Base-by-base conservation (phyloP, 2,888 invertebrate genomes). In the Norana najaformis region DNA sequence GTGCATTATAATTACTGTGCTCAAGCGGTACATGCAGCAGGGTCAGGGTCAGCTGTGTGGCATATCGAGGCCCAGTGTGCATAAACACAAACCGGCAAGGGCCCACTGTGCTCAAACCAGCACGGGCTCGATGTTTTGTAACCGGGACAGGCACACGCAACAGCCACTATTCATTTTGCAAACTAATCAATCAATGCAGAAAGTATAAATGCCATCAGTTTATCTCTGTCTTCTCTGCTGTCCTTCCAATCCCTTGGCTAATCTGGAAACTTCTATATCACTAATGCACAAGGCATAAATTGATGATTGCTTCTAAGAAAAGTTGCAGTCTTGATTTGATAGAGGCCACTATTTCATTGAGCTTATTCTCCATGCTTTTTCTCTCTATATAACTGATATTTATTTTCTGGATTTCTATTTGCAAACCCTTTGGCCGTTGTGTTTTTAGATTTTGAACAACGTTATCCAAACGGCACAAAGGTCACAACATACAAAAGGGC, bases 391-490 rank as follows among this genome's bases (percentile, higher is more conserved):
- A 69, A n/a, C 30, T 69, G n/a, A 69, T n/a, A 69, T n/a, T 69
- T n/a, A n/a, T 30, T 69, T 69, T 69, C 69, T 69, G 69, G n/a
- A 69, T n/a, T n/a, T 30, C n/a, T 69, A n/a, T n/a, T 69, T 11
- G n/a, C 69, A 69, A 13, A 30, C n/a, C 8, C 69, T 69, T 16
- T 47, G 47, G 11, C 30, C 30, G n/a, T n/a, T 69, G n/a, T 69
- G n/a, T n/a, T 69, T 69, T 2, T 91, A 95, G 95, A 95, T 92
- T 95, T 94, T 92, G 93, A 95, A 92, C 94, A 94, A 93, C 96
- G 97, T 20, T 98, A 96, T 94, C 97, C 97, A 3, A 93, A 93
- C 0, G 96, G 96, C 37, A 96, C 96, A 41, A 96, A 96, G 92
- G 94, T 93, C 2, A 94, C 94, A 90, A 92, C 96, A 92, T 98